Evolutionary conservation across 2,888 invertebrate genomes (phyloP), one percentile per base, ranked within the genome.

Genomic region (Chrysolina oricalcia): DNA sequence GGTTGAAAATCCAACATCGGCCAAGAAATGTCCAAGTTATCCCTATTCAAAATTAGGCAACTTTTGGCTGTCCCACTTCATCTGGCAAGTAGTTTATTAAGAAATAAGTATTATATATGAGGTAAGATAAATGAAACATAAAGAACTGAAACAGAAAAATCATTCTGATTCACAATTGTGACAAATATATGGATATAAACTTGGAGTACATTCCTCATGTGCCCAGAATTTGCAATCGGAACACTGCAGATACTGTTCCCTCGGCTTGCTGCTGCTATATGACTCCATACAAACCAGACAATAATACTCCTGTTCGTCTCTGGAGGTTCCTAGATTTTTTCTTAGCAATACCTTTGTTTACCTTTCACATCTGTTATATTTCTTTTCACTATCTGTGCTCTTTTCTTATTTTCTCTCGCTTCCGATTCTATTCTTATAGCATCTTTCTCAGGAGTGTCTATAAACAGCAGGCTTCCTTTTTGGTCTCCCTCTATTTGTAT

Each of bases 191-290:
- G 43, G 2, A 43, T 43, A 43, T 43, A 13, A 43, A 43, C 8
- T 43, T 43, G 43, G 2, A 8, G 64, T 13, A 40, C 35, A 11
- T n/a, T 64, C 23, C 19, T 64, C 64, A 23, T 40, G 40, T 21
- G 64, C 35, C 13, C 64, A 64, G 10, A 35, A 35, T n/a, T 40
- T 64, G 35, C 64, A n/a, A 40, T n/a, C 5, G 17, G 65, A 19
- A 19, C 65, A 65, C 35, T 65, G 19, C 19, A 65, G 41, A 5
- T 43, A 65, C 21, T 65, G 17, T 65, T 41, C 43, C 46, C n/a
- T n/a, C 46, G 65, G 43, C 17, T 21, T 17, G 35, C 65, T 65
- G 46, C 46, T 41, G 21, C 43, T 43, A 23, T 21, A 43, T 19
- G 65, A 11, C 9, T 19, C 65, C 19, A 65, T 43, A 43, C 43